Evolutionary conservation across 2,888 invertebrate species (phyloP).

Genomic region (Holacanthella duospinosa): DNA sequence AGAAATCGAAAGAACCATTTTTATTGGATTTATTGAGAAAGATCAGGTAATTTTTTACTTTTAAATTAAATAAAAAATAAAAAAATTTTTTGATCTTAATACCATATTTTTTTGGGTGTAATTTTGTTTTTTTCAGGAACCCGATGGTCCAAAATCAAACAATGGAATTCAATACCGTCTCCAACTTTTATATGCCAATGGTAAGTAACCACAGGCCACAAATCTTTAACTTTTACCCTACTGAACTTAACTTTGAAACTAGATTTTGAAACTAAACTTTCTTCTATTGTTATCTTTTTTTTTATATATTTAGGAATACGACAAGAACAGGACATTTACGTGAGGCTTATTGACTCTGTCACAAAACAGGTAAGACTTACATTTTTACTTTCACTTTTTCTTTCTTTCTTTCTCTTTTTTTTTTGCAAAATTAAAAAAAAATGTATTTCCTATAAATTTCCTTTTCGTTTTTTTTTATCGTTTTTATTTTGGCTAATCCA

Average conservation of each 20-base stretch:
- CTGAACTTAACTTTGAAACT: neutral
- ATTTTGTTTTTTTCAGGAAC: conserved; percentile 58
- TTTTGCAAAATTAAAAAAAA: neutral
- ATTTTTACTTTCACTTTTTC: too few species aligned
- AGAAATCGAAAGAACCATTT: conserved; percentile 95
- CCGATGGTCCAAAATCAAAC: conserved; percentile 93
- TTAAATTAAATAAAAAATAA: too few species aligned
- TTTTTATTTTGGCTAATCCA: too few species aligned
- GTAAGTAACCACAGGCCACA: too few species aligned
- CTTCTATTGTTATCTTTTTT: too few species aligned
- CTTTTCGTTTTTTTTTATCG: neutral
- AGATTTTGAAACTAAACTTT: conserved; percentile 15
- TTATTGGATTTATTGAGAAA: conserved; percentile 97
- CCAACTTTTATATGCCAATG: conserved; percentile 90
- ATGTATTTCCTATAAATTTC: neutral
- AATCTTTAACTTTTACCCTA: neutral
- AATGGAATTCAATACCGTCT: conserved; percentile 98
- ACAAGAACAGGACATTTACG: conserved; percentile 96
- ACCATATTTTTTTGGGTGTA: too few species aligned
- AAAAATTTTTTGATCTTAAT: too few species aligned
- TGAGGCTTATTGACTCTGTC: conserved; percentile 94
- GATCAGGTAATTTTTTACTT: conserved; percentile 89
- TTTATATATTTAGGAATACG: conserved; percentile 64
- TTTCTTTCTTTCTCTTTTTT: neutral
- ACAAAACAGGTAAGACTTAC: conserved; percentile 98